Percentiles rank a stretch among this genome's conserved stretches.
Conservation (phyloP, 53 echinoderm and acorn worm genomes). For the Astropecten irregularis region DNA sequence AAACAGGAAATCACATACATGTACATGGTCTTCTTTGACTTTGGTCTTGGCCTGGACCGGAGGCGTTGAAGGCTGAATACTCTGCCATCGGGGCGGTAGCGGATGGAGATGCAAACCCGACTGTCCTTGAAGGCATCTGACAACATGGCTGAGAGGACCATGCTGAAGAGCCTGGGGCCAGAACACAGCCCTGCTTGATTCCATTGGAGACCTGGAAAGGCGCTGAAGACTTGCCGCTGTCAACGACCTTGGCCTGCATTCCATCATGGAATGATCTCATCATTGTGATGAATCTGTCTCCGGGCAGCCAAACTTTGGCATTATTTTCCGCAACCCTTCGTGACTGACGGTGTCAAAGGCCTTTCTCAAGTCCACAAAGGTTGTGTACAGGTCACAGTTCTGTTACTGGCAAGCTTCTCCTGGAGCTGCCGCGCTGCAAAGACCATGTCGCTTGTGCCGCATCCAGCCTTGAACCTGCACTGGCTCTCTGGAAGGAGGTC, state of each 20-base stretch:
- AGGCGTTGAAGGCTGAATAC: conserved; percentile 18
- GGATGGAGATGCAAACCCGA: background rate
- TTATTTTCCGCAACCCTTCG: too few species aligned
- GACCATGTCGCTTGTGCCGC: background rate
- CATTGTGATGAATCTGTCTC: too few species aligned
- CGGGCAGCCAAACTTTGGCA: too few species aligned
- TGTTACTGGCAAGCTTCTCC: conserved; percentile 36
- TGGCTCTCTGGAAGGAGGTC: conserved; percentile 35
- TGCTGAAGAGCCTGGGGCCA: conserved; percentile 20
- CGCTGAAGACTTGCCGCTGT: too few species aligned
- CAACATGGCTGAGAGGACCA: background rate
- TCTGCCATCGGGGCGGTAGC: background rate
- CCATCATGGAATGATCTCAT: too few species aligned
- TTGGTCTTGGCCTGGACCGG: background rate
- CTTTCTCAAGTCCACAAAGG: too few species aligned
- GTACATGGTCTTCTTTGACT: too few species aligned
- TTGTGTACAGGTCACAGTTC: background rate
- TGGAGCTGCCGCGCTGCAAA: background rate
- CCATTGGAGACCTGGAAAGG: too few species aligned
- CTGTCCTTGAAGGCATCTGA: too few species aligned
- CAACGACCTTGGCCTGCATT: too few species aligned
- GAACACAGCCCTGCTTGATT: conserved; percentile 13
- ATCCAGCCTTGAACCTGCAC: background rate
- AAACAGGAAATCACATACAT: conserved; percentile 27
- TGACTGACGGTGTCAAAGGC: too few species aligned